A percentile compares a stretch with the other conserved stretches of the same genome.
These are phyloP conservation scores for Steromphala cineraria DNA, from an alignment of 2,888 invertebrate genomes.

Conservation along the genomic window DNA sequence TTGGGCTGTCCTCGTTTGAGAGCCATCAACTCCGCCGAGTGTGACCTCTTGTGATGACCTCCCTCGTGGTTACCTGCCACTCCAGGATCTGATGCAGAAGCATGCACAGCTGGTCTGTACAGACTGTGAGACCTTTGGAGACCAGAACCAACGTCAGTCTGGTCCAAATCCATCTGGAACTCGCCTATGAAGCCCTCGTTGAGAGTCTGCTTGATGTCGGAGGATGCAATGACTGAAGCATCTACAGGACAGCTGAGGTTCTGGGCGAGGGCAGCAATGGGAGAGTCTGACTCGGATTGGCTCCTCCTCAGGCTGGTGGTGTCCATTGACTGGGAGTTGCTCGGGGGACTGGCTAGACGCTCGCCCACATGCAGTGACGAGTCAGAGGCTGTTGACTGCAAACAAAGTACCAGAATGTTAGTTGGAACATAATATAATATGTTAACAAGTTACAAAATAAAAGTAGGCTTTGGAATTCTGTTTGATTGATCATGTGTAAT, in stretches of 20 bases:
- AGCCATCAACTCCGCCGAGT: conserved; percentile 35
- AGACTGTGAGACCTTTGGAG: conserved; percentile 15
- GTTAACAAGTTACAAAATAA: not conserved
- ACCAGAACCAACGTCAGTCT: not conserved
- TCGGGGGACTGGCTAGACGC: conserved; percentile 51
- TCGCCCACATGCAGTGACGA: conserved; percentile 39
- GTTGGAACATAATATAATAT: not conserved
- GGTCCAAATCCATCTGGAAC: conserved; percentile 7
- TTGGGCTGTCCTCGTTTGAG: conserved; percentile 65
- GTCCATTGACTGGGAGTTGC: conserved; percentile 11
- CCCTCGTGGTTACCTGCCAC: not conserved
- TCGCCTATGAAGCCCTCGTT: conserved; percentile 60
- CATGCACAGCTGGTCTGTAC: conserved; percentile 11
- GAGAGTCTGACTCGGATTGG: not conserved
- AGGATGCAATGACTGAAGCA: conserved; percentile 12
- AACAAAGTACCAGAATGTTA: not conserved
- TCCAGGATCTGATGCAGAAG: not conserved
- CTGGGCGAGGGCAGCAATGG: not conserved
- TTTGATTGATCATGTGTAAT: too few species aligned
- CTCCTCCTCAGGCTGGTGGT: conserved; percentile 20
- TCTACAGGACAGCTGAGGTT: conserved; percentile 23
- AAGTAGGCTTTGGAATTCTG: too few species aligned
- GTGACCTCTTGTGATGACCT: conserved; percentile 31
- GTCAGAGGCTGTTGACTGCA: not conserved
- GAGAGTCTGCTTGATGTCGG: conserved; percentile 27